Conservation (phyloP, 2,797 vertebrate species). For the Gymnopithys bicolor region DNA sequence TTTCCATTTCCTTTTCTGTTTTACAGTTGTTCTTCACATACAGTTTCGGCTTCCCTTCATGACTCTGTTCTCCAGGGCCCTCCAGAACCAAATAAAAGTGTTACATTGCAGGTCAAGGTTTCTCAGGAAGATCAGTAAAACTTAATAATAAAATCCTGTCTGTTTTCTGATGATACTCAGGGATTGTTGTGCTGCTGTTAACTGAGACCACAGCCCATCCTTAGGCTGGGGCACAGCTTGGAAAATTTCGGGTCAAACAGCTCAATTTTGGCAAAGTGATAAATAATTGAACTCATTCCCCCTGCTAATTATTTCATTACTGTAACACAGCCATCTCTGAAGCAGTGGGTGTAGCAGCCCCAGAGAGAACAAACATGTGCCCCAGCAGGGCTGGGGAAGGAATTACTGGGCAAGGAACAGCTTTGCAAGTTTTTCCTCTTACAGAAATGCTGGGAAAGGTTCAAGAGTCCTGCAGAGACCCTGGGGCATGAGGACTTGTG, state of each 20-base stretch:
- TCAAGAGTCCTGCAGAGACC: not conserved
- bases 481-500: not conserved
- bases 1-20: not conserved
- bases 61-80: not conserved
- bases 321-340: slow-evolving; percentile 7
- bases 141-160: not conserved
- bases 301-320: slow-evolving; percentile 34
- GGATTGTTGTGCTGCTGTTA: not conserved
- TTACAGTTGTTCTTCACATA: not conserved
- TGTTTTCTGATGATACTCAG: not conserved
- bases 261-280: not conserved
- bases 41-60: not conserved
- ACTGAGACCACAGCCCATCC: not conserved
- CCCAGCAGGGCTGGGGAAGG: slow-evolving; percentile 8
- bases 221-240: not conserved
- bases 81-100: not conserved
- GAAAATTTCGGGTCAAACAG: slow-evolving; percentile 1
- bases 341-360: slow-evolving; percentile 11
- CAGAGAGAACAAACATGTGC: not conserved
- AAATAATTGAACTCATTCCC: slow-evolving; percentile 8
- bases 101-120: not conserved
- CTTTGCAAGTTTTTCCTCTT: not conserved
- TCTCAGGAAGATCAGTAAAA: not conserved
- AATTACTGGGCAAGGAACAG: not conserved
- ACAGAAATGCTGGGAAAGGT: not conserved